phyloP scores from a whole-genome alignment of 2,888 invertebrate species.

The Cheilosia vulpina region DNA sequence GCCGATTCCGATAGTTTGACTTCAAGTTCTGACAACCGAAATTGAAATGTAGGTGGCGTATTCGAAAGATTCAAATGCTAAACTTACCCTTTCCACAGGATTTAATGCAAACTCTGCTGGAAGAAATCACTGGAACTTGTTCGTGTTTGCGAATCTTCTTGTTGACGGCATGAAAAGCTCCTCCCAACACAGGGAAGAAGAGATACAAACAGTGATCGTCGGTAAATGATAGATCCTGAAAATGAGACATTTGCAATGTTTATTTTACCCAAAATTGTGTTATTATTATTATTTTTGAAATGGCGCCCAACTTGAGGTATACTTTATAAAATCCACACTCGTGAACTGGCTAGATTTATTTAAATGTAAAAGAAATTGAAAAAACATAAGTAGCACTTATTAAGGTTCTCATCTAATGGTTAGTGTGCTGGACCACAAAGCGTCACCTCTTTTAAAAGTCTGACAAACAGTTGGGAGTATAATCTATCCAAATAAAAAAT shows the following conservation, averaged over 20 bases:
- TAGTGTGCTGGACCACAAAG: no score
- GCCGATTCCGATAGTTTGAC: conserved; percentile 83
- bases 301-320: conserved; percentile 13
- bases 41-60: neutral
- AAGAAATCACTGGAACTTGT: conserved; percentile 88
- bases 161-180: conserved; percentile 91
- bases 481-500: neutral
- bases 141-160: conserved; percentile 94
- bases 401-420: no score
- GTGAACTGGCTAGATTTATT: no score
- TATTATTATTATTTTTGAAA: neutral
- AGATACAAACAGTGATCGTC: conserved; percentile 92
- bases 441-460: no score
- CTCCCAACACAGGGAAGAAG: conserved; percentile 94
- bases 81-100: conserved; percentile 89
- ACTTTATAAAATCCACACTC: neutral
- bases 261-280: neutral
- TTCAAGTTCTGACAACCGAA: conserved; percentile 78
- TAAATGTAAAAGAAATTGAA: neutral
- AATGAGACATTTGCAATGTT: neutral
- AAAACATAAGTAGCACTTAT: no score
- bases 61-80: neutral
- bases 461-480: no score
- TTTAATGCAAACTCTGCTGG: conserved; percentile 91
- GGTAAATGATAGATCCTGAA: conserved; percentile 91